phyloP scores from a whole-genome alignment of 92 coral and sea anemone genomes.

The Virgularia gustaviana region DNA sequence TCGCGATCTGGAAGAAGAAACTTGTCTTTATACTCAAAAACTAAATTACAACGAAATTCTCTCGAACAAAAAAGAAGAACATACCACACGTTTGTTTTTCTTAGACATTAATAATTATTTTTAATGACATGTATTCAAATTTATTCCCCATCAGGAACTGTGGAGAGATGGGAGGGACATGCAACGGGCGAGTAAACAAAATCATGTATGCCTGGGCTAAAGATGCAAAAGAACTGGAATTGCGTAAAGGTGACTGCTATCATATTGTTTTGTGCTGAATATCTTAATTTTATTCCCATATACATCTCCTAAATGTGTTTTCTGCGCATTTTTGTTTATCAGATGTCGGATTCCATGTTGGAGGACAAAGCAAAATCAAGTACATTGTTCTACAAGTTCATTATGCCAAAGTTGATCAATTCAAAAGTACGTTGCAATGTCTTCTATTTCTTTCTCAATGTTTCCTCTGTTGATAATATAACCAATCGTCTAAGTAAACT shows the following conservation, averaged over 20 bases:
- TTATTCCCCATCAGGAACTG: too few species aligned
- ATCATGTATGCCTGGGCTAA: conserved; percentile 96
- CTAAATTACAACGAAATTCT: too few species aligned
- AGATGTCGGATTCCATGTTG: conserved; percentile 87
- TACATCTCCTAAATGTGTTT: conserved; percentile 1
- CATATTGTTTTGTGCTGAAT: not conserved
- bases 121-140: too few species aligned
- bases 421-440: conserved; percentile 67
- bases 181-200: conserved; percentile 61
- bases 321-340: not conserved
- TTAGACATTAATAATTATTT: too few species aligned
- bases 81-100: too few species aligned
- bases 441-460: not conserved
- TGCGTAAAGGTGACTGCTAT: conserved; percentile 67
- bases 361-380: conserved; percentile 57
- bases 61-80: too few species aligned
- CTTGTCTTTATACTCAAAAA: too few species aligned
- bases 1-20: too few species aligned
- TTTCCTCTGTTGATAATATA: too few species aligned
- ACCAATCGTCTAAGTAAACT: too few species aligned
- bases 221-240: conserved; percentile 68
- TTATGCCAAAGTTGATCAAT: conserved; percentile 69
- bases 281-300: not conserved
- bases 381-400: conserved; percentile 90
- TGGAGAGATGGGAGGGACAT: conserved; percentile 67